phyloP scores from a whole-genome alignment of 2,888 invertebrate species.

The Ecliptopera silaceata region DNA sequence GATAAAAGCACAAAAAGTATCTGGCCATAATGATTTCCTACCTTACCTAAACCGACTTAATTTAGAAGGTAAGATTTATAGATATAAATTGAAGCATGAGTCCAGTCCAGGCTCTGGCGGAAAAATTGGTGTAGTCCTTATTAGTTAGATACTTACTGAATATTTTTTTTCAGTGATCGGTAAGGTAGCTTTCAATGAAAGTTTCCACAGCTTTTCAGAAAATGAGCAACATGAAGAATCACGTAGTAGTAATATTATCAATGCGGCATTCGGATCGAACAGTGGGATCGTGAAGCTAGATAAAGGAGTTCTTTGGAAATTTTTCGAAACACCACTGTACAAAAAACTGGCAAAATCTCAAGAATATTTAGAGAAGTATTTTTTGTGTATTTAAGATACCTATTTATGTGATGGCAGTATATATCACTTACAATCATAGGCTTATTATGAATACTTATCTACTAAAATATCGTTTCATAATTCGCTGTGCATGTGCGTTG shows the following conservation, averaged over 20 bases:
- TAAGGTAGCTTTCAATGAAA: slow-evolving; percentile 86
- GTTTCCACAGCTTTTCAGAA: slow-evolving; percentile 86
- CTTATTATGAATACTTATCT: too few relatives aligned
- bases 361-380: slow-evolving; percentile 86
- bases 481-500: too few relatives aligned
- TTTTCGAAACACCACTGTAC: slow-evolving; percentile 88
- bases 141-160: background rate
- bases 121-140: too few relatives aligned
- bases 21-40: slow-evolving; percentile 83
- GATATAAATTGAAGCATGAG: too few relatives aligned
- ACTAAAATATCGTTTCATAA: too few relatives aligned
- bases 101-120: too few relatives aligned
- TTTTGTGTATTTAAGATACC: too few relatives aligned
- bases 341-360: slow-evolving; percentile 86
- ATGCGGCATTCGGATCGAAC: slow-evolving; percentile 89
- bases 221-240: slow-evolving; percentile 84
- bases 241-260: slow-evolving; percentile 86
- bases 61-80: slow-evolving; percentile 88
- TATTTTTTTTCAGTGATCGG: slow-evolving; percentile 85
- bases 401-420: too few relatives aligned
- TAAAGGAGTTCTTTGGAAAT: slow-evolving; percentile 88
- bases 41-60: slow-evolving; percentile 88
- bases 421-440: too few relatives aligned
- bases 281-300: slow-evolving; percentile 87
- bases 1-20: slow-evolving; percentile 53